Conservation (phyloP, 2,888 invertebrate genomes). For the Gymnosoma rotundatum region DNA sequence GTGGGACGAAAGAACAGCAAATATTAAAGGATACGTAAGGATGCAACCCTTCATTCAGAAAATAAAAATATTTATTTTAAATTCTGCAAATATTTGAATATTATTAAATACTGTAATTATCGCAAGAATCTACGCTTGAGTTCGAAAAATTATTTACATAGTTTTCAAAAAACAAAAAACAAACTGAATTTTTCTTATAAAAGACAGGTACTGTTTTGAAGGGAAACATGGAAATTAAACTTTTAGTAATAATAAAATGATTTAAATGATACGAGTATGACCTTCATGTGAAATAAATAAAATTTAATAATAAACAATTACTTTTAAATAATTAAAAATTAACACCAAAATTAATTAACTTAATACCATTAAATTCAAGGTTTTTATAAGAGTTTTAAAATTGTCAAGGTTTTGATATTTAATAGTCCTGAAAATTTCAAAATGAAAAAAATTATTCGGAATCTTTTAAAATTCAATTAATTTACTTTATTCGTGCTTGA, state of each 20-base stretch:
- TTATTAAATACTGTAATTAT: too few relatives aligned
- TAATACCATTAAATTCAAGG: background rate
- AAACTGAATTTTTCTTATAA: background rate
- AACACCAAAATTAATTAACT: slow-evolving; percentile 8
- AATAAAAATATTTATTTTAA: too few relatives aligned
- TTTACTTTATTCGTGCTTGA: too few relatives aligned
- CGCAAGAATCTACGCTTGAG: too few relatives aligned
- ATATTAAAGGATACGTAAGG: too few relatives aligned
- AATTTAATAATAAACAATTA: background rate
- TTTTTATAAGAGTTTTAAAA: background rate
- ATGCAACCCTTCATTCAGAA: too few relatives aligned
- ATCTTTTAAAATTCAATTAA: too few relatives aligned
- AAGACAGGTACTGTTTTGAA: background rate
- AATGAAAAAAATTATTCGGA: background rate
- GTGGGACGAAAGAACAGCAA: too few relatives aligned
- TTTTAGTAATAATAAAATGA: background rate
- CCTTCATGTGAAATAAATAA: slow-evolving; percentile 2
- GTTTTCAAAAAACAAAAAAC: too few relatives aligned
- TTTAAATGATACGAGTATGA: slow-evolving; percentile 1
- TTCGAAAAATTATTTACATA: too few relatives aligned
- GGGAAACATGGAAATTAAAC: background rate
- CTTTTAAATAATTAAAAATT: background rate
- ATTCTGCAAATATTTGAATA: too few relatives aligned
- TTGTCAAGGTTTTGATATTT: slow-evolving; percentile 7
- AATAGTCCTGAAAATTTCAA: background rate